These are phyloP conservation scores for Sphaerophoria taeniata DNA, from an alignment of 2,888 invertebrate species.

Conservation along the genomic window DNA sequence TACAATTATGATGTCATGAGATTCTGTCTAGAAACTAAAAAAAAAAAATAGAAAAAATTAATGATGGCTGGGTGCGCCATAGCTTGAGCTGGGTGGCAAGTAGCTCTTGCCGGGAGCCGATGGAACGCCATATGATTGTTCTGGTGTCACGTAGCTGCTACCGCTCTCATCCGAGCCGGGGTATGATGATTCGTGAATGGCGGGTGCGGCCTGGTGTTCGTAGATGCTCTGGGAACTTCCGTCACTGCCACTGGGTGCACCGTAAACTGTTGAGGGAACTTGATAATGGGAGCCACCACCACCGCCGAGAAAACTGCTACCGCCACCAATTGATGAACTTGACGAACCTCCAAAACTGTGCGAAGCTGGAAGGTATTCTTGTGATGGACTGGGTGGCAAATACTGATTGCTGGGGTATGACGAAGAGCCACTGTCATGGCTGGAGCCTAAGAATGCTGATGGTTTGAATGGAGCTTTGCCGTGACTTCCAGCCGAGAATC, in stretches of 20 bases:
- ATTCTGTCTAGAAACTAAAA: conserved; percentile 32
- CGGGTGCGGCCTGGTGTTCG: conserved; percentile 53
- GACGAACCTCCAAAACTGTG: conserved; percentile 50
- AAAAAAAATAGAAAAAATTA: conserved; percentile 11
- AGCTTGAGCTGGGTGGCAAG: conserved; percentile 64
- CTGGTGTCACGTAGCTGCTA: conserved; percentile 46
- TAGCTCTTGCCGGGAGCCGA: conserved; percentile 56
- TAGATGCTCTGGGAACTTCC: conserved; percentile 28
- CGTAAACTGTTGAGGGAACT: conserved; percentile 60
- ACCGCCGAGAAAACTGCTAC: neutral
- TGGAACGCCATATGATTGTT: conserved; percentile 59
- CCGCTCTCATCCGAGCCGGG: conserved; percentile 44
- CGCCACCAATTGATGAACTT: conserved; percentile 28
- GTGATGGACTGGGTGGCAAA: conserved; percentile 35
- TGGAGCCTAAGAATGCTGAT: conserved; percentile 80
- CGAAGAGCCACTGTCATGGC: conserved; percentile 76
- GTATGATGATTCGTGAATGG: conserved; percentile 50
- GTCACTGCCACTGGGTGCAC: conserved; percentile 53
- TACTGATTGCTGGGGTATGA: conserved; percentile 65
- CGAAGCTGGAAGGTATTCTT: conserved; percentile 51
- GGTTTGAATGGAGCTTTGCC: conserved; percentile 80
- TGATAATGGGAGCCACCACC: conserved; percentile 46
- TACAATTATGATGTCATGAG: conserved; percentile 57
- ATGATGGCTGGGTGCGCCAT: conserved; percentile 64
- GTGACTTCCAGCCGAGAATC: conserved; percentile 47